Evolutionary conservation across 35 echinoderm and acorn worm genomes (phyloP).

Genomic region (Chiridota heheva): DNA sequence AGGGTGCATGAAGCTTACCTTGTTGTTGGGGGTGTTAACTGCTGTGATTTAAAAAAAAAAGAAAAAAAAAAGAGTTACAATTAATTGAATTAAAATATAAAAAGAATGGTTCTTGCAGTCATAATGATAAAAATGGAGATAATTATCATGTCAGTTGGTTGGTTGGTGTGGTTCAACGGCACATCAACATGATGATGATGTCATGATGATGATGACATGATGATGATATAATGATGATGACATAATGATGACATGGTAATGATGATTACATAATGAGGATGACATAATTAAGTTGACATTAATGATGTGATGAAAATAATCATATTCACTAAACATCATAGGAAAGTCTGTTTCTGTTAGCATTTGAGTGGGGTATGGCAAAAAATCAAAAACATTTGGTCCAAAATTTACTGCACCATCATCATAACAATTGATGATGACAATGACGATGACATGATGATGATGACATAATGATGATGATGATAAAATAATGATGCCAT

Average conservation of each 20-base stretch:
- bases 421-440: neutral
- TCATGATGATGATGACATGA: neutral
- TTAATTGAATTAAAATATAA: neutral
- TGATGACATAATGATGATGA: too few relatives aligned
- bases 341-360: neutral
- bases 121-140: neutral
- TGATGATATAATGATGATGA: neutral
- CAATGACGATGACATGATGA: too few relatives aligned
- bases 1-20: too few relatives aligned
- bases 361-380: neutral
- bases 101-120: neutral
- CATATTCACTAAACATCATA: neutral
- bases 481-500: neutral
- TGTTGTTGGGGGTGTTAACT: too few relatives aligned
- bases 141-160: too few relatives aligned
- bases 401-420: too few relatives aligned
- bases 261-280: neutral
- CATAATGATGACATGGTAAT: neutral
- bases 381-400: too few relatives aligned
- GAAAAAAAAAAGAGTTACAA: too few relatives aligned
- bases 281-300: neutral
- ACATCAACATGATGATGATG: neutral
- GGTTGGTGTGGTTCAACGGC: too few relatives aligned
- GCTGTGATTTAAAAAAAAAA: too few relatives aligned
- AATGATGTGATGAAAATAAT: constrained; percentile 5